Percentiles rank a stretch among this genome's conserved stretches.
These are phyloP conservation scores for Caenorhabditis briggsae DNA, from an alignment of 1,140 invertebrate genomes.

Conservation along the genomic window DNA sequence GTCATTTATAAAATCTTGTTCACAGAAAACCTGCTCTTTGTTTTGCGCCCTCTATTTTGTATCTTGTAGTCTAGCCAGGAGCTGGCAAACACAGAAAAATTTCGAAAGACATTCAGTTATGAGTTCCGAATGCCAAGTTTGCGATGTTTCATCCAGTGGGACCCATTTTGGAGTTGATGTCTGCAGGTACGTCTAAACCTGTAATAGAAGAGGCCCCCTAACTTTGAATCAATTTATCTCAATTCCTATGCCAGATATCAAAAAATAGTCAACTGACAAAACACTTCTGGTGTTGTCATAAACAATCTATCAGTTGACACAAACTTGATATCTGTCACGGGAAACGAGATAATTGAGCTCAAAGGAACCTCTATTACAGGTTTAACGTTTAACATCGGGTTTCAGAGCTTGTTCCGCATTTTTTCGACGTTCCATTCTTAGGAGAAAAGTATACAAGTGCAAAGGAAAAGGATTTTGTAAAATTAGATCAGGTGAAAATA, in stretches of 20 bases:
- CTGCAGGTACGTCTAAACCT: neutral
- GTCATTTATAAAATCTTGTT: neutral
- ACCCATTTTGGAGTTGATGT: neutral
- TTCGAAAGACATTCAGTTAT: neutral
- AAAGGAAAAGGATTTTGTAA: neutral
- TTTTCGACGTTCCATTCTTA: neutral
- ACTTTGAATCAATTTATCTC: too few relatives aligned
- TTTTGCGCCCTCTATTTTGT: neutral
- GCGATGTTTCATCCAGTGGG: neutral
- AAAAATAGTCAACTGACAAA: too few relatives aligned
- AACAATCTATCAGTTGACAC: too few relatives aligned
- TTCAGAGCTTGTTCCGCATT: slow-evolving; percentile 14
- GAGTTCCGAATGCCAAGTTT: neutral
- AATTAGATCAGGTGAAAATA: neutral
- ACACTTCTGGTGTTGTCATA: too few relatives aligned
- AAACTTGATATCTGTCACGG: too few relatives aligned
- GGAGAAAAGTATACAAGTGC: neutral
- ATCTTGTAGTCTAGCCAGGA: neutral
- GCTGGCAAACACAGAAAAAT: too few relatives aligned
- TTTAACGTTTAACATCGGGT: neutral
- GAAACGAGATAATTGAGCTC: too few relatives aligned
- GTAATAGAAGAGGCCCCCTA: too few relatives aligned
- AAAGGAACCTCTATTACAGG: neutral
- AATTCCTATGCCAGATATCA: too few relatives aligned
- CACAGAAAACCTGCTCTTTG: neutral